Conservation (phyloP, 2,888 invertebrate genomes). For the Athalia rosae region DNA sequence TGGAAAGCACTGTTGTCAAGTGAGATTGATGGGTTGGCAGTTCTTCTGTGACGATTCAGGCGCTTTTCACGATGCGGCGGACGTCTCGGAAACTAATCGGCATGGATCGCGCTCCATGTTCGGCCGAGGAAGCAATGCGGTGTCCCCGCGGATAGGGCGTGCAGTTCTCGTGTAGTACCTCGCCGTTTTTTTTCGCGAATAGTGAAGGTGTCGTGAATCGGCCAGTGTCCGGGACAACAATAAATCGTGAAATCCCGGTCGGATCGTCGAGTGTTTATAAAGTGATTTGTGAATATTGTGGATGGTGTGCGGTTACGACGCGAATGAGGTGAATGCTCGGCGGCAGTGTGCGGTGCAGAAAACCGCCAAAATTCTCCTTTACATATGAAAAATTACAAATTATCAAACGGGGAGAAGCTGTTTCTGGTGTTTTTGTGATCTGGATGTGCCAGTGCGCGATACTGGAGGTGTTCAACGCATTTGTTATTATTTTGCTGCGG, state of each 20-base stretch:
- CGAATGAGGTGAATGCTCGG: conserved; percentile 69
- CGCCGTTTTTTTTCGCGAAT: conserved; percentile 55
- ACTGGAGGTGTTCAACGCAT: conserved; percentile 50
- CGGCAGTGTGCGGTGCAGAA: conserved; percentile 63
- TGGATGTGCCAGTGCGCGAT: conserved; percentile 49
- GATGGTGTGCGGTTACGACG: conserved; percentile 54
- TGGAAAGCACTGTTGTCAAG: conserved; percentile 41
- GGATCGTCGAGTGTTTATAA: conserved; percentile 32
- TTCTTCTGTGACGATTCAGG: conserved; percentile 46
- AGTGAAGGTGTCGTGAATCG: conserved; percentile 39
- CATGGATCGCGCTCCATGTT: conserved; percentile 70
- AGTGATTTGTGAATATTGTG: conserved; percentile 41
- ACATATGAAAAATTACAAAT: conserved; percentile 50
- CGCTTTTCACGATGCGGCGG: conserved; percentile 58
- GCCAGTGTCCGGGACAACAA: conserved; percentile 28
- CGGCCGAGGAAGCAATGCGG: conserved; percentile 71
- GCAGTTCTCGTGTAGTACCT: conserved; percentile 66
- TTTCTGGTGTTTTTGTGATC: conserved; percentile 51
- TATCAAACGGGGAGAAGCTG: conserved; percentile 48
- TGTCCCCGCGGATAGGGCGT: conserved; percentile 72
- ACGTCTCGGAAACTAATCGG: conserved; percentile 59
- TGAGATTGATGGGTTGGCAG: conserved; percentile 45
- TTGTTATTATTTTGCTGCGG: conserved; percentile 72
- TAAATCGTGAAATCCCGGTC: conserved; percentile 30
- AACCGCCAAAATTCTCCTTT: conserved; percentile 68